These are phyloP conservation scores for Clanis bilineata DNA, from an alignment of 2,888 invertebrate genomes.

Conservation along the genomic window DNA sequence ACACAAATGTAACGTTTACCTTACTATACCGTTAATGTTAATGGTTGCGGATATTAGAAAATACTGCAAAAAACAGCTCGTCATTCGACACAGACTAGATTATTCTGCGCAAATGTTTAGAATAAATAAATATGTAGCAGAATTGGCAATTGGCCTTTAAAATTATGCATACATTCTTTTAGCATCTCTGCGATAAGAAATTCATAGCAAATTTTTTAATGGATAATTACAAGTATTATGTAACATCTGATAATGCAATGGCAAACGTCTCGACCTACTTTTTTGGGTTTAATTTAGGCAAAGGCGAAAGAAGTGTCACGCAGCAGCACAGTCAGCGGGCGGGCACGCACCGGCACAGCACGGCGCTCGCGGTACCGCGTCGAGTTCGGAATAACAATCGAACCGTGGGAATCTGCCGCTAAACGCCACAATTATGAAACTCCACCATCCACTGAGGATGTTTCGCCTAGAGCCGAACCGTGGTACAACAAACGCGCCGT, in stretches of 20 bases:
- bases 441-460: conserved; percentile 50
- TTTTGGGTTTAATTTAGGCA: neutral
- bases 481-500: conserved; percentile 51
- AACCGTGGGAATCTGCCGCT: conserved; percentile 68
- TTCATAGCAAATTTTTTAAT: neutral
- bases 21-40: conserved; percentile 15
- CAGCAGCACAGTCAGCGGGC: conserved; percentile 40
- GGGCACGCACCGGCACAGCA: conserved; percentile 70
- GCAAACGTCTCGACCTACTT: neutral
- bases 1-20: conserved; percentile 45
- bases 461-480: conserved; percentile 45
- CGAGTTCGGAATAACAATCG: conserved; percentile 70
- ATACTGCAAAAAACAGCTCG: neutral
- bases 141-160: conserved; percentile 6
- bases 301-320: conserved; percentile 37
- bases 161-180: neutral
- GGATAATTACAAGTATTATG: neutral
- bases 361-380: conserved; percentile 49
- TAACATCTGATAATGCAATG: neutral
- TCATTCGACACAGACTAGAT: neutral
- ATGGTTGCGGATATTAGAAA: conserved; percentile 4
- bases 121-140: conserved; percentile 9
- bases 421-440: conserved; percentile 67
- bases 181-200: neutral
- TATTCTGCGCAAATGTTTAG: conserved; percentile 4